Evolutionary conservation across 2,888 invertebrate species (phyloP).

Genomic region (Aethes cnicana): DNA sequence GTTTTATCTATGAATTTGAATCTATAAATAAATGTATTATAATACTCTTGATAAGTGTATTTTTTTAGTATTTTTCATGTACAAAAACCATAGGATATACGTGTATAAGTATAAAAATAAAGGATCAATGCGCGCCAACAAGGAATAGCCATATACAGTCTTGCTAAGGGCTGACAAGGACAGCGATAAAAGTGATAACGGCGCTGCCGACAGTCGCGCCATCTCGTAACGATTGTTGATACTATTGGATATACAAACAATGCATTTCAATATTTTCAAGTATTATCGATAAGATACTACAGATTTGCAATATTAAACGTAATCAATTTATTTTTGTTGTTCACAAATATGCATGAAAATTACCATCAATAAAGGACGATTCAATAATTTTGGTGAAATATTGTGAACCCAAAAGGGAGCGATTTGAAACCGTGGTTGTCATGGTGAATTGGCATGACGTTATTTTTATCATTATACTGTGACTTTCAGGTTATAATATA

Average conservation of each 20-base stretch:
- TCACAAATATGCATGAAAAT: no score
- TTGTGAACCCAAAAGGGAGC: no score
- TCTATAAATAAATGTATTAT: neutral
- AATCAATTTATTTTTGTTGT: no score
- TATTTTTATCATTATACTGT: no score
- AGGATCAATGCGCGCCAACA: slow-evolving; percentile 2
- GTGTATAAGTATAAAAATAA: neutral
- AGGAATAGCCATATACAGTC: slow-evolving; percentile 7
- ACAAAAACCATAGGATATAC: neutral
- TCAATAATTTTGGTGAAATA: no score
- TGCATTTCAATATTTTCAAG: neutral
- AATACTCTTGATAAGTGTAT: neutral
- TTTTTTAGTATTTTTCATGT: neutral
- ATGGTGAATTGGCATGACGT: no score
- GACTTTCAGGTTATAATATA: no score
- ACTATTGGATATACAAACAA: slow-evolving; percentile 5
- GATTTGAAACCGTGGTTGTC: no score
- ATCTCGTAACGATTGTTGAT: slow-evolving; percentile 17
- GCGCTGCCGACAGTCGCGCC: slow-evolving; percentile 13
- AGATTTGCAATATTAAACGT: no score
- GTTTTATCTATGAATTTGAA: no score
- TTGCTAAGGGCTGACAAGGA: slow-evolving; percentile 7
- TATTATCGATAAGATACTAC: no score
- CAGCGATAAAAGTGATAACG: neutral
- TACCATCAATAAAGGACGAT: no score